Evolutionary conservation across 2,113 vertebrate genomes (phyloP).

Genomic region (Arizona elegans): DNA sequence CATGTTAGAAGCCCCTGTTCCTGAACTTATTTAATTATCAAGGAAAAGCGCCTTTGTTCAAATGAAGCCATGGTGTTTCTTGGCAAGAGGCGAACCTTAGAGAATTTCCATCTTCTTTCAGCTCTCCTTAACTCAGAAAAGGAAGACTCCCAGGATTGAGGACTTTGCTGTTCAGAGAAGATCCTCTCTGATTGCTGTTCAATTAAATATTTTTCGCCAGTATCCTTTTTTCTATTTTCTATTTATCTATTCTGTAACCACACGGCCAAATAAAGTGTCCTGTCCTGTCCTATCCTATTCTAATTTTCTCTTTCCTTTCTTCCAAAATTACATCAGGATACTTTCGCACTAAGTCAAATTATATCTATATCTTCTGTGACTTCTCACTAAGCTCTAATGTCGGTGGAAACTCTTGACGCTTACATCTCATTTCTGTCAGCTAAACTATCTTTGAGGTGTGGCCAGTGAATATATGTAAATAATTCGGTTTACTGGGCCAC

Average conservation of each 20-base stretch:
- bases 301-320: background rate
- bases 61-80: background rate
- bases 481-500: background rate
- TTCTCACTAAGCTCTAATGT: background rate
- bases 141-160: background rate
- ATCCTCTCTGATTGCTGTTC: background rate
- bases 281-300: too few relatives aligned
- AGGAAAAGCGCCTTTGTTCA: background rate
- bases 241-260: background rate
- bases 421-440: background rate
- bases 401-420: background rate
- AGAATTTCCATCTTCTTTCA: background rate
- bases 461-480: background rate
- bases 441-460: background rate
- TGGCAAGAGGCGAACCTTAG: background rate
- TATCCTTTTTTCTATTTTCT: background rate
- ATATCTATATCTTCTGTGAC: background rate
- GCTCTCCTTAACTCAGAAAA: background rate
- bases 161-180: background rate
- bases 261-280: background rate
- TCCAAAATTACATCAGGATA: background rate
- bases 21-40: background rate
- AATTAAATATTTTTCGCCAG: background rate
- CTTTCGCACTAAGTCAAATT: background rate
- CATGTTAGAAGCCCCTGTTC: background rate